Evolutionary conservation across 2,888 invertebrate genomes (phyloP).

Genomic region (Andrena dorsata): DNA sequence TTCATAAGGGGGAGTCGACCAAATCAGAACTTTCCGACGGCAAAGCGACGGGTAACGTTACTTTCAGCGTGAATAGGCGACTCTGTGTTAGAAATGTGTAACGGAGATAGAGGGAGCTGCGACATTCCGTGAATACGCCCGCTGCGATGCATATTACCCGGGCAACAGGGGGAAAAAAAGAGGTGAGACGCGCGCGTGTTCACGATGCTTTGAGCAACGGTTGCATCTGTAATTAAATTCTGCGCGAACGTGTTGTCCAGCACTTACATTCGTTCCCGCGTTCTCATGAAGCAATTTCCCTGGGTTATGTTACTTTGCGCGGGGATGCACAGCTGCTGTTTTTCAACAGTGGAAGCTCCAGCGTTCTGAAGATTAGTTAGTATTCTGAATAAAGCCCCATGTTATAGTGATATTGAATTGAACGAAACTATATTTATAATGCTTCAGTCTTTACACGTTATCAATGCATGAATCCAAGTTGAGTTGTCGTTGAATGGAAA

Average conservation of each 20-base stretch:
- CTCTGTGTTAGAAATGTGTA: slow-evolving; percentile 40
- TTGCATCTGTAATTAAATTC: slow-evolving; percentile 9
- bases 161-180: slow-evolving; percentile 17
- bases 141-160: neutral
- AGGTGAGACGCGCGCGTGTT: neutral
- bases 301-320: neutral
- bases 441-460: no score
- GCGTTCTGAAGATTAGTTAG: no score
- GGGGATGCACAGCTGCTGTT: neutral
- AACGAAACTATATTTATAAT: no score
- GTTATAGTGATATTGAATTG: no score
- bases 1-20: slow-evolving; percentile 50
- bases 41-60: slow-evolving; percentile 46
- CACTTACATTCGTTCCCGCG: slow-evolving; percentile 6
- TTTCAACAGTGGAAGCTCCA: neutral
- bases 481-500: no score
- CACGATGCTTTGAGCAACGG: slow-evolving; percentile 8
- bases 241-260: slow-evolving; percentile 4
- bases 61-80: slow-evolving; percentile 46
- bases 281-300: slow-evolving; percentile 4
- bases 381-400: no score
- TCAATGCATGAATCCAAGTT: no score
- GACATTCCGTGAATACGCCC: slow-evolving; percentile 7
- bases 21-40: slow-evolving; percentile 57
- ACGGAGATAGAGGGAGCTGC: slow-evolving; percentile 27